Evolutionary conservation across 2,888 invertebrate species (phyloP).

Genomic region (Calliphora vomitoria): DNA sequence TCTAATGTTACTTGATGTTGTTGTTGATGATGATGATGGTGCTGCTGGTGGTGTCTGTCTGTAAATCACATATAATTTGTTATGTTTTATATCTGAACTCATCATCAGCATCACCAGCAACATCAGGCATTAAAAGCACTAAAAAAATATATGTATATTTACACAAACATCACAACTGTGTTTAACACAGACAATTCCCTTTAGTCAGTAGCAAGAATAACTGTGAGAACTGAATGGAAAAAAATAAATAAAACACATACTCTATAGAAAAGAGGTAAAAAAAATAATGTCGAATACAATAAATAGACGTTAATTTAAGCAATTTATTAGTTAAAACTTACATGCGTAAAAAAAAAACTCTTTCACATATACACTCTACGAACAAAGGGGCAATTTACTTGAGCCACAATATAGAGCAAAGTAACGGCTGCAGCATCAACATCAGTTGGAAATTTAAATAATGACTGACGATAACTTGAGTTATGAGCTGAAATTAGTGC

Average conservation of each 20-base stretch:
- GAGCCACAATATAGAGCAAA: not conserved
- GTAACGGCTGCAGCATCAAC: not conserved
- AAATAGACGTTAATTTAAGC: conserved; percentile 73
- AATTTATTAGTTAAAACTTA: conserved; percentile 72
- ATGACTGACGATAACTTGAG: conserved; percentile 60
- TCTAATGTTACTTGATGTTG: conserved; percentile 49
- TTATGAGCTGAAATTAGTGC: conserved; percentile 55
- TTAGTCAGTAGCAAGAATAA: not conserved
- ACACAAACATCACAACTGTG: not conserved
- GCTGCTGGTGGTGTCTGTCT: conserved; percentile 50
- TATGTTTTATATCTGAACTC: conserved; percentile 72
- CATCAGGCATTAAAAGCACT: conserved; percentile 5
- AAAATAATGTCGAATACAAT: conserved; percentile 67
- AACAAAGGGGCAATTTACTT: conserved; percentile 59
- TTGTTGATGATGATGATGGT: conserved; percentile 25
- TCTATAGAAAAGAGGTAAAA: conserved; percentile 53
- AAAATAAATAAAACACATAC: not conserved
- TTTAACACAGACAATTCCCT: conserved; percentile 40
- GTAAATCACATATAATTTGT: conserved; percentile 74
- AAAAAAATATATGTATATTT: not conserved
- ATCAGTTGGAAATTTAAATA: conserved; percentile 53
- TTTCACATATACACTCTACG: not conserved
- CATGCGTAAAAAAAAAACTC: conserved; percentile 14
- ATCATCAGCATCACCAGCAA: conserved; percentile 50
- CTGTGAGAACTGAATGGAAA: conserved; percentile 32